A percentile compares a stretch with the other conserved stretches of the same genome.
These are phyloP conservation scores for Drosophila affinis DNA, from an alignment of 2,888 invertebrate genomes.

Conservation along the genomic window DNA sequence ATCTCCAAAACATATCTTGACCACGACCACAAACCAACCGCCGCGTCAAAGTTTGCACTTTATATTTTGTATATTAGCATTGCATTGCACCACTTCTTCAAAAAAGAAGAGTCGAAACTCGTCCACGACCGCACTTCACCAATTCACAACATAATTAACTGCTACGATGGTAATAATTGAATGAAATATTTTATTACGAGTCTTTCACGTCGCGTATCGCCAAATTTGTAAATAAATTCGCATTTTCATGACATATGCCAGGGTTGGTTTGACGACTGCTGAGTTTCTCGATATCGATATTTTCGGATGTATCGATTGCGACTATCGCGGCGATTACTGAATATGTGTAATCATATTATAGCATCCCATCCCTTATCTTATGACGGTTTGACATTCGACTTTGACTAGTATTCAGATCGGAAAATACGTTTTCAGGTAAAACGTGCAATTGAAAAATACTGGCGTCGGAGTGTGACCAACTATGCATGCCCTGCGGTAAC, in stretches of 20 bases:
- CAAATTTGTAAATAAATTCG: slow-evolving; percentile 65
- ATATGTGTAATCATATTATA: too few species aligned
- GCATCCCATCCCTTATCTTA: too few species aligned
- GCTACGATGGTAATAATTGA: background rate
- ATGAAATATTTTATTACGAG: slow-evolving; percentile 42
- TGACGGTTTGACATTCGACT: too few species aligned
- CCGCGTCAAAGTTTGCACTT: slow-evolving; percentile 47
- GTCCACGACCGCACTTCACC: background rate
- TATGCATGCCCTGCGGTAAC: too few species aligned
- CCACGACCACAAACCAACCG: slow-evolving; percentile 57
- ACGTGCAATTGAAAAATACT: too few species aligned
- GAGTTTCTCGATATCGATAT: background rate
- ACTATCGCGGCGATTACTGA: too few species aligned
- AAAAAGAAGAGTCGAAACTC: slow-evolving; percentile 16
- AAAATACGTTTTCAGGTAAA: too few species aligned
- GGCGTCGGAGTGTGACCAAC: too few species aligned
- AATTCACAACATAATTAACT: background rate
- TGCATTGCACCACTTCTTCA: slow-evolving; percentile 44
- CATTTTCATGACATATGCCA: slow-evolving; percentile 50
- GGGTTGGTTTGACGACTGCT: background rate
- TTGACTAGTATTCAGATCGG: too few species aligned
- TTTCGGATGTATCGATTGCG: too few species aligned
- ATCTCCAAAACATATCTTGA: slow-evolving; percentile 66
- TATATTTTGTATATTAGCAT: slow-evolving; percentile 46
- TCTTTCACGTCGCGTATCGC: slow-evolving; percentile 52